Evolutionary conservation across 2,113 vertebrate genomes (phyloP).

Genomic region (Tychaedon coryphoeus): DNA sequence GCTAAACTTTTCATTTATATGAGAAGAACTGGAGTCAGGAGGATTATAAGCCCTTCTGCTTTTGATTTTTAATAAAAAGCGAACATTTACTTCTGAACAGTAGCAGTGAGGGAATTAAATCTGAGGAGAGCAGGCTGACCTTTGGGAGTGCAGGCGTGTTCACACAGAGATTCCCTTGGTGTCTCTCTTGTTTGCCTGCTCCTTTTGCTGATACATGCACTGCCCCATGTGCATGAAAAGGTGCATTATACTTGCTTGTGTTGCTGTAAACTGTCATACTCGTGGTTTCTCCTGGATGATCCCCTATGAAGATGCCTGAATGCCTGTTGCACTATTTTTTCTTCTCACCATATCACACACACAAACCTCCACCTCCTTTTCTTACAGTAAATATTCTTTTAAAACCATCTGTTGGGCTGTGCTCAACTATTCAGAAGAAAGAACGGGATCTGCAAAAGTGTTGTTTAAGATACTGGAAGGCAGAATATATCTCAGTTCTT

Average conservation of each 20-base stretch:
- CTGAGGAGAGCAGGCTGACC: slow-evolving; percentile 71
- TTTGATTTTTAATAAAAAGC: slow-evolving; percentile 81
- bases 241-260: neutral
- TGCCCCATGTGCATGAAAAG: neutral
- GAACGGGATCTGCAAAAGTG: neutral
- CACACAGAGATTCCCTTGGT: neutral
- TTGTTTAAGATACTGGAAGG: neutral
- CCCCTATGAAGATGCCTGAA: neutral
- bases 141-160: slow-evolving; percentile 58
- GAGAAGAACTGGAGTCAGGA: slow-evolving; percentile 71
- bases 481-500: neutral
- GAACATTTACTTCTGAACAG: slow-evolving; percentile 77
- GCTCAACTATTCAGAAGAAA: neutral
- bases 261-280: neutral
- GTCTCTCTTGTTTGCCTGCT: neutral
- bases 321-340: neutral
- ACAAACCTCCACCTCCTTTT: neutral
- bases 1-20: slow-evolving; percentile 80
- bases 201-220: neutral
- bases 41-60: slow-evolving; percentile 73
- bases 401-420: neutral
- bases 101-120: slow-evolving; percentile 76
- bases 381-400: neutral
- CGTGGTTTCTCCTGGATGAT: accelerated
- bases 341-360: accelerated